Evolutionary conservation across 2,888 invertebrate genomes (phyloP), one percentile per base, ranked within the genome.

Genomic region (Drosophila cognata): DNA sequence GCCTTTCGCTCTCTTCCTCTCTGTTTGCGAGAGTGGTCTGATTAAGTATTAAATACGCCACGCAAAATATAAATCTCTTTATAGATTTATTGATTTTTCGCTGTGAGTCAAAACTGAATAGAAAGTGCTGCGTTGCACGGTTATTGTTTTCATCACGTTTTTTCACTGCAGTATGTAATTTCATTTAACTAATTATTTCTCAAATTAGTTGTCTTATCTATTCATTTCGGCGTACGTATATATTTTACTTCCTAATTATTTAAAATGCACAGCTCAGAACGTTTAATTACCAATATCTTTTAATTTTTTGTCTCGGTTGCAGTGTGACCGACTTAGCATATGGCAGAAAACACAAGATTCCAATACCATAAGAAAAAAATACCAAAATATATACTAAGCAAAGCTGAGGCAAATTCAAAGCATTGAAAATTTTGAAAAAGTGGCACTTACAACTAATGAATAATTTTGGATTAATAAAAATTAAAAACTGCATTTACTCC

Each of bases 81-180:
- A 77, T 46, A 31, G 58, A 79, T 53, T 80, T 86, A 86, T 86
- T 86, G 85, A 86, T 86, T 86, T 86, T 86, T 84, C 81, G 48
- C 62, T 71, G 50, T 35, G 65, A 57, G 46, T 69, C 79, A 76
- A 70, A 76, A 69, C 65, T 65, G 60, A 71, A 79, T 83, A 69
- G 84, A 85, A 85, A 88, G 77, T 85, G 88, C 84, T 85, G 70
- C 84, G 88, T 85, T 77, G 84, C 61, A 59, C 29, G 21, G 10
- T 13, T 18, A 6, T 0, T 11, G 11, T 21, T 58, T 48, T 29
- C 16, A 38, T 21, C 48, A 35, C 58, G 10, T 25, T 46, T 8
- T 5, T 64, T 51, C 18, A 38, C 55, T 10, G 8, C 13, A n/a
- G 13, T 16, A 1, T 10, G 29, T 36, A 8, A 38, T 38, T 10